phyloP scores from a whole-genome alignment of 1,140 invertebrate species.

The Cataglyphis hispanica region DNA sequence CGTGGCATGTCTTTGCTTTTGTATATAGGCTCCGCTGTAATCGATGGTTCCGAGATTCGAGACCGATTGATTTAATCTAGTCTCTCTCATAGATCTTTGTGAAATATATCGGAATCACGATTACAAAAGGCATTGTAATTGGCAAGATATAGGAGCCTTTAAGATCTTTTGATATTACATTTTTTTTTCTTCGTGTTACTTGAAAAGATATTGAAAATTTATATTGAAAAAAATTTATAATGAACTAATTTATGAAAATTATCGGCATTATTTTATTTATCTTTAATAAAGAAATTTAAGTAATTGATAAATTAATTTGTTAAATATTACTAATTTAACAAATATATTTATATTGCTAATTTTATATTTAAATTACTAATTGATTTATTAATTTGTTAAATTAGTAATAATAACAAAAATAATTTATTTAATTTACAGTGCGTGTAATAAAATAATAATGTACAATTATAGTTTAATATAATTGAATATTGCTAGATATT shows the following conservation, averaged over 20 bases:
- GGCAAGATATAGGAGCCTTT: not conserved
- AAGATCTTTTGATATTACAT: not conserved
- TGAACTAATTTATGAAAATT: not conserved
- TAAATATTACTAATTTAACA: too few relatives aligned
- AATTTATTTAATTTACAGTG: too few relatives aligned
- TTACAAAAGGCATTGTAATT: not conserved
- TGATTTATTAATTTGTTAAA: not conserved
- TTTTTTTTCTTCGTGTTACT: not conserved
- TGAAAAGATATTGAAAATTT: not conserved
- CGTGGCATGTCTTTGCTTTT: not conserved
- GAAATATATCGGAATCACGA: not conserved
- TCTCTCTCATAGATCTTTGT: not conserved
- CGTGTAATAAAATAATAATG: not conserved
- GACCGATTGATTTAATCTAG: not conserved
- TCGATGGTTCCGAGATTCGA: not conserved
- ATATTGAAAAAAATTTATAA: too few relatives aligned
- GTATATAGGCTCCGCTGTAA: not conserved
- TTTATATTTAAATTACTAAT: too few relatives aligned
- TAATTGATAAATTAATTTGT: not conserved
- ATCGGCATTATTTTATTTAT: not conserved
- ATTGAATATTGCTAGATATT: not conserved
- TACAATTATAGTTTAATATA: constrained; percentile 6
- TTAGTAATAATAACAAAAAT: not conserved
- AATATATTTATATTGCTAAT: too few relatives aligned
- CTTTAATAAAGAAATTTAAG: not conserved